Conservation (phyloP, 35 echinoderm and acorn worm species). For the Hemicentrotus pulcherrimus region DNA sequence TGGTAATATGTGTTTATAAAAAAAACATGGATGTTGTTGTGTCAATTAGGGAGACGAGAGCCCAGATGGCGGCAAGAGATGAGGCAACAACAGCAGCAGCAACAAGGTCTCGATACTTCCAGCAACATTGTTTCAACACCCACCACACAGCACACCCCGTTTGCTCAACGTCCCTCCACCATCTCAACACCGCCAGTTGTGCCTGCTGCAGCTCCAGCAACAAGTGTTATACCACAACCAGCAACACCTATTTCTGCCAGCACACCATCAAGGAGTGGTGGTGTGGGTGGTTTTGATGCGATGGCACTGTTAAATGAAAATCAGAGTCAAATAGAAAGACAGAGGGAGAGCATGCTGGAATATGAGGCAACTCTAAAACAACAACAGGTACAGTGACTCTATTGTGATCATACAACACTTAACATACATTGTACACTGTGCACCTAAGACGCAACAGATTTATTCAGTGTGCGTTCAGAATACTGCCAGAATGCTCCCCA, state of each 20-base stretch:
- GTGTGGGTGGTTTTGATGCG: not conserved
- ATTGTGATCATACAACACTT: too few species aligned
- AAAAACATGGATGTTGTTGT: not conserved
- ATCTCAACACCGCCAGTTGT: not conserved
- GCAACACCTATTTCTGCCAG: not conserved
- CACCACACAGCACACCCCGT: not conserved
- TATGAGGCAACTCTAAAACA: conserved; percentile 67
- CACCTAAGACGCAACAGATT: too few species aligned
- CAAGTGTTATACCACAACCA: not conserved
- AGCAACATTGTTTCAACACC: not conserved
- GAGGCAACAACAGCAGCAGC: conserved; percentile 65
- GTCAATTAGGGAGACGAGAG: conserved; percentile 55
- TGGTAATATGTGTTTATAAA: too few species aligned
- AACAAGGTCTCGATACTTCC: conserved; percentile 40
- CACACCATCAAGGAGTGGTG: not conserved
- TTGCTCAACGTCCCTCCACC: not conserved
- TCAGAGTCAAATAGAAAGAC: conserved; percentile 48
- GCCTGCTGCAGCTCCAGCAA: not conserved
- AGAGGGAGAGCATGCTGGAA: conserved; percentile 41
- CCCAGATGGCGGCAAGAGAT: conserved; percentile 79
- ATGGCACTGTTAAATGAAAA: too few species aligned
- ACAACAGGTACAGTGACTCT: conserved; percentile 58
- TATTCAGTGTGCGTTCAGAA: too few species aligned
- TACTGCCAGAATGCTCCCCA: too few species aligned
- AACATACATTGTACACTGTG: too few species aligned